phyloP scores from a whole-genome alignment of 2,797 vertebrate genomes.

The Eremophila alpestris region DNA sequence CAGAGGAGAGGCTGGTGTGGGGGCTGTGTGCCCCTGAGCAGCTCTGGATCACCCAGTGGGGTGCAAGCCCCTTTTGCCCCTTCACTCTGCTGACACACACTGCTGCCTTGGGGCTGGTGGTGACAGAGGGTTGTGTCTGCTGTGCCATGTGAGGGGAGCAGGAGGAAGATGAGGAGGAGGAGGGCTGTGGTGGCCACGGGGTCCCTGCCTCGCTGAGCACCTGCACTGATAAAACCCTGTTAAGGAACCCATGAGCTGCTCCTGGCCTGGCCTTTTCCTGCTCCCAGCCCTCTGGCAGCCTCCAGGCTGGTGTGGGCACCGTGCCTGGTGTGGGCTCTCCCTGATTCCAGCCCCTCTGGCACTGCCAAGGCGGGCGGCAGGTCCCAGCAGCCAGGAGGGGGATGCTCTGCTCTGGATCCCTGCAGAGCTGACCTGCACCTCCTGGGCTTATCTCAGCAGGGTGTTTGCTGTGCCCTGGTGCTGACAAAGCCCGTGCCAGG shows the following conservation, averaged over 20 bases:
- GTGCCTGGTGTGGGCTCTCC: rapidly evolving
- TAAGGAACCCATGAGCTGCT: not conserved
- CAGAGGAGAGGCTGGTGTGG: not conserved
- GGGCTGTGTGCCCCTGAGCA: rapidly evolving
- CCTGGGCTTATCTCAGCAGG: not conserved
- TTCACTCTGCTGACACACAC: rapidly evolving
- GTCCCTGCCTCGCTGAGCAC: not conserved
- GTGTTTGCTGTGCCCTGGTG: not conserved
- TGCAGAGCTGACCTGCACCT: too few species aligned
- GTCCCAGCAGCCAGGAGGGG: not conserved
- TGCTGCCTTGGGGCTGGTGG: not conserved
- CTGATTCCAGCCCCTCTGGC: not conserved
- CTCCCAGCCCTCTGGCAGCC: not conserved
- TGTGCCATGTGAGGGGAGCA: rapidly evolving
- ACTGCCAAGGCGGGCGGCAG: rapidly evolving
- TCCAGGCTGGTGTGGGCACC: rapidly evolving
- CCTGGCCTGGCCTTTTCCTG: not conserved
- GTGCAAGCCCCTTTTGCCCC: not conserved
- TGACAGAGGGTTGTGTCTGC: rapidly evolving
- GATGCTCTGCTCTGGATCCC: not conserved
- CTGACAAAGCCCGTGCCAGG: not conserved
- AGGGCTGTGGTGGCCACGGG: rapidly evolving
- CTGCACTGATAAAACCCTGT: not conserved
- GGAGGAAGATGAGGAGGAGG: not conserved
- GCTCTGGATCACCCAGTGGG: not conserved